Evolutionary conservation across 2,113 vertebrate species (phyloP).

Genomic region (Pelvicachromis taeniatus): DNA sequence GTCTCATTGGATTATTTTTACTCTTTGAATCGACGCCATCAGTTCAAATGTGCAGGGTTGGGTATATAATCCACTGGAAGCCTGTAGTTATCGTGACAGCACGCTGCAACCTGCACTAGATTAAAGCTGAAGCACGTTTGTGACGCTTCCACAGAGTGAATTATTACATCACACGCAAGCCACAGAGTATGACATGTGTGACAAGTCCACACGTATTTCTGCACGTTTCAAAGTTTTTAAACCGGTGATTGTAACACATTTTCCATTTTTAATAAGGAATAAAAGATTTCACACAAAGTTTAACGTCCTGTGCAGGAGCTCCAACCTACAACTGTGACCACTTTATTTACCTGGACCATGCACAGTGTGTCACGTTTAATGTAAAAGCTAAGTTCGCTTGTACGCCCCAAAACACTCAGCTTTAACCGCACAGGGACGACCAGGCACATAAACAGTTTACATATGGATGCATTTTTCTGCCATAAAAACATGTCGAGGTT

Average conservation of each 20-base stretch:
- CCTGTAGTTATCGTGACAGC: background rate
- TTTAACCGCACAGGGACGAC: no score
- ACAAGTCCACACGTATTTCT: background rate
- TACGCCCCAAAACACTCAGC: background rate
- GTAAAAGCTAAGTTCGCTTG: background rate
- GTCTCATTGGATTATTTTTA: background rate
- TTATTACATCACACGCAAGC: fast-evolving
- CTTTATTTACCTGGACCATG: background rate
- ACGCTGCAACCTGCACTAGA: background rate
- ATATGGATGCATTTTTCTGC: no score
- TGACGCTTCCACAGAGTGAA: background rate
- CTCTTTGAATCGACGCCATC: background rate
- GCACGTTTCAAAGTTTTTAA: background rate
- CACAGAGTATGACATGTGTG: background rate
- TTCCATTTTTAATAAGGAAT: background rate
- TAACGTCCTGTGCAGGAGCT: background rate
- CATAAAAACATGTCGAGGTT: no score
- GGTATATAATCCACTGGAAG: background rate
- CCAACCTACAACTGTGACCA: background rate
- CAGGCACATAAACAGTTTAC: no score
- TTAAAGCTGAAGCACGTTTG: fast-evolving
- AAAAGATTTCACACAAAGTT: background rate
- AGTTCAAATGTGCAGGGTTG: background rate
- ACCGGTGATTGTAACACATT: background rate
- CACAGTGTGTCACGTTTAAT: fast-evolving